Percentiles rank a stretch among this genome's conserved stretches.
Evolutionary conservation across 2,888 invertebrate species (phyloP).

Genomic region (Nasonia oneida): DNA sequence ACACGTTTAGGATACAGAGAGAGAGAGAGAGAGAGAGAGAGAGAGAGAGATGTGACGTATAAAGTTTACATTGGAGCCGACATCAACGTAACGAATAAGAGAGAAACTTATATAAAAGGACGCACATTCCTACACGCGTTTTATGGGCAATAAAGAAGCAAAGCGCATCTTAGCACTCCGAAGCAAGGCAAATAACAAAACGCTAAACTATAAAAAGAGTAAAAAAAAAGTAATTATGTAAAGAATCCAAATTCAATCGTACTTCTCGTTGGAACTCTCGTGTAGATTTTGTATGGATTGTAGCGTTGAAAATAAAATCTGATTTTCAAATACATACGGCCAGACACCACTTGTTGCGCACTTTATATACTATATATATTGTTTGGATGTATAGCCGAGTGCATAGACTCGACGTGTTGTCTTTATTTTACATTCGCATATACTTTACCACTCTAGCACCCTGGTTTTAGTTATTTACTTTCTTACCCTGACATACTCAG

Average conservation of each 20-base stretch:
- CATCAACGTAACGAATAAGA: conserved; percentile 36
- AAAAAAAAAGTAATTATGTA: conserved; percentile 17
- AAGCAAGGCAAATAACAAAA: conserved; percentile 7
- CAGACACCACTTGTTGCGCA: conserved; percentile 36
- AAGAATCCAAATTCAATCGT: conserved; percentile 50
- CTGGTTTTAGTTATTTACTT: neutral
- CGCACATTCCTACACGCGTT: conserved; percentile 56
- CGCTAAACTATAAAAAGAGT: conserved; percentile 18
- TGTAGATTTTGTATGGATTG: conserved; percentile 75
- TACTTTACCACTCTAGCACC: conserved; percentile 7
- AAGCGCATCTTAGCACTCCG: conserved; percentile 46
- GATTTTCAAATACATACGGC: conserved; percentile 70
- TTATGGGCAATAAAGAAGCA: conserved; percentile 54
- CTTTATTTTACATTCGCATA: neutral
- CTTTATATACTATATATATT: neutral
- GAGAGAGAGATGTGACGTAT: conserved; percentile 16
- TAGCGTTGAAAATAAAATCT: conserved; percentile 73
- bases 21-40: too few relatives aligned
- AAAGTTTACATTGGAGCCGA: conserved; percentile 43
- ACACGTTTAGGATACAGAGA: conserved; percentile 22
- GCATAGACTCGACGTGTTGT: neutral
- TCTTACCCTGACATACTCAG: neutral
- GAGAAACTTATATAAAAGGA: conserved; percentile 23
- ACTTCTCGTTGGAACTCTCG: conserved; percentile 65
- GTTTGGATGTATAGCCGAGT: neutral